Percentiles rank a stretch among this genome's conserved stretches.
Evolutionary conservation across 2,113 vertebrate species (phyloP).

Genomic region (Calyptommatus sinebrachiatus): DNA sequence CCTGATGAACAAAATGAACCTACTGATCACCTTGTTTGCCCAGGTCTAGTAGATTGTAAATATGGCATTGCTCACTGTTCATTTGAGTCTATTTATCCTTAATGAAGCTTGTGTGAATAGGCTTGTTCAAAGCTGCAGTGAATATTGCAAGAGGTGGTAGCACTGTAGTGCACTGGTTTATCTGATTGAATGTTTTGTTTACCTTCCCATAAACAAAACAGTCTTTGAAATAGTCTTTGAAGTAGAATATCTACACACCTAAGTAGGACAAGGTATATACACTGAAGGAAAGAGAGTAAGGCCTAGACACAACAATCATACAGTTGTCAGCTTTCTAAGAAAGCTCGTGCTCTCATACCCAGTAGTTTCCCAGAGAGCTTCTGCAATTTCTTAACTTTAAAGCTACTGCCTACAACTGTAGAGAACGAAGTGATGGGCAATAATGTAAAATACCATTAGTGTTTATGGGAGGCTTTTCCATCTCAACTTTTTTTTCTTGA

Average conservation of each 20-base stretch:
- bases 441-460: too few species aligned
- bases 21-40: conserved; percentile 36
- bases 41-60: conserved; percentile 32
- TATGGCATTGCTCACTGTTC: neutral
- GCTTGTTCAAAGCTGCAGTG: neutral
- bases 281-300: neutral
- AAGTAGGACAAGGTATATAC: neutral
- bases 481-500: too few species aligned
- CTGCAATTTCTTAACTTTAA: too few species aligned
- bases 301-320: too few species aligned
- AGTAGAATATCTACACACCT: too few species aligned
- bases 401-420: neutral
- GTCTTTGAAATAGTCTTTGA: too few species aligned
- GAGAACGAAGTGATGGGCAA: neutral
- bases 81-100: neutral
- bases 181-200: neutral
- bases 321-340: too few species aligned
- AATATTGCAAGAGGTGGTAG: neutral
- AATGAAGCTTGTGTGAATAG: neutral
- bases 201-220: too few species aligned
- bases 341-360: too few species aligned
- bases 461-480: too few species aligned
- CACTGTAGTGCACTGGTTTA: neutral
- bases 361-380: too few species aligned
- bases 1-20: conserved; percentile 37